Conservation (phyloP, 2,113 vertebrate species). For the Cervus canadensis region DNA sequence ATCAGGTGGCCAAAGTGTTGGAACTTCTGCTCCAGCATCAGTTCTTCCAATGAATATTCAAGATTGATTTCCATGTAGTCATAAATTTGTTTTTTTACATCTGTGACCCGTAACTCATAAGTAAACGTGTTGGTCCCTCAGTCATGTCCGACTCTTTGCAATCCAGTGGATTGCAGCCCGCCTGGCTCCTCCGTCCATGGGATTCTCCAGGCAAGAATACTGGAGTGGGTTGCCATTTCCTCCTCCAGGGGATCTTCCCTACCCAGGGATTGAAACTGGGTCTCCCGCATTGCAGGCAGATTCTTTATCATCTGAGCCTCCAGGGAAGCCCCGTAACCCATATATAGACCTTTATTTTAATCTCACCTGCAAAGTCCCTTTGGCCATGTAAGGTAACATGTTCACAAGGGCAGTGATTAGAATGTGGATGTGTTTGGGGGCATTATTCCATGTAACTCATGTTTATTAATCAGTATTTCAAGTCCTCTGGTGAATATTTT, state of each 20-base stretch:
- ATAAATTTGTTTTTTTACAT: neutral
- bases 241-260: neutral
- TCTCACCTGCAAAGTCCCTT: neutral
- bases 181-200: neutral
- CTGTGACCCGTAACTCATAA: neutral
- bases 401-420: neutral
- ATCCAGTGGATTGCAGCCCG: rapidly evolving
- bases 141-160: neutral
- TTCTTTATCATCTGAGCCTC: neutral
- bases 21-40: neutral
- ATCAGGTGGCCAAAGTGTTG: neutral
- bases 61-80: neutral
- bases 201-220: neutral
- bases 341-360: neutral
- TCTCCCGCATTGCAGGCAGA: neutral
- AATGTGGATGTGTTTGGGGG: neutral
- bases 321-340: neutral
- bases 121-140: neutral
- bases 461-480: neutral
- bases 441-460: too few species aligned
- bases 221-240: neutral
- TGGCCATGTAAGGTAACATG: neutral
- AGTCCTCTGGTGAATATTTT: neutral
- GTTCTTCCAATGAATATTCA: neutral
- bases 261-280: neutral